Evolutionary conservation across 2,797 vertebrate species (phyloP), one percentile per base, ranked within the genome.

Genomic region (Sebastes steindachneri): DNA sequence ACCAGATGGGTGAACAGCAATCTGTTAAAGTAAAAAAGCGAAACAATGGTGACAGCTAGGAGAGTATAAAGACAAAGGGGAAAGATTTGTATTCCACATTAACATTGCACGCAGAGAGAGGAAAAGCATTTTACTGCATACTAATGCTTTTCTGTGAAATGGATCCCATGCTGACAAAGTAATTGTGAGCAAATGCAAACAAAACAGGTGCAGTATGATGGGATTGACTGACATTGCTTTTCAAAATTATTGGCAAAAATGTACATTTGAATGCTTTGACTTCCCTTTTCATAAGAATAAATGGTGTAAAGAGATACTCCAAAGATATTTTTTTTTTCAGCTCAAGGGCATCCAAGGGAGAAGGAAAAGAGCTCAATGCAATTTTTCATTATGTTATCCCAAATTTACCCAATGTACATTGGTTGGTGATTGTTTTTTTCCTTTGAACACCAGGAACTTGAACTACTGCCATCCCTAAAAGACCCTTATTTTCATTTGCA

Each of bases 21-120:
- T 93, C 95, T 96, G 93, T 78, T 89, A 53, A 86, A 88, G 79
- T 48, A 82, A 91, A 77, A 92, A 55, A 88, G 53, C 41, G 26
- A 88, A 86, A 90, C 80, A 86, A 88, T 53, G 82, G 73, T 86
- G 79, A 90, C 75, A 84, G 84, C 74, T 35, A 79, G 83, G 75
- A 87, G 65, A 86, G 73, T 15, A 62, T 54, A 62, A 76, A 66
- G 68, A 78, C 57, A 83, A 82, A 59, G 33, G 51, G 75, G 51
- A 57, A 14, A 19, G 17, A 68, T 83, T 75, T 67, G 41, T 75
- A 57, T 29, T 80, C 62, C 19, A 79, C 82, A 69, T 82, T 75
- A 75, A 70, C 45, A 65, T 54, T 68, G 62, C 68, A 86, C 68
- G 65, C 80, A 70, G 65, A 77, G 26, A 54, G 41, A 71, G 26